Evolutionary conservation across 2,113 vertebrate species (phyloP).

Genomic region (Syngnathoides biaculeatus): DNA sequence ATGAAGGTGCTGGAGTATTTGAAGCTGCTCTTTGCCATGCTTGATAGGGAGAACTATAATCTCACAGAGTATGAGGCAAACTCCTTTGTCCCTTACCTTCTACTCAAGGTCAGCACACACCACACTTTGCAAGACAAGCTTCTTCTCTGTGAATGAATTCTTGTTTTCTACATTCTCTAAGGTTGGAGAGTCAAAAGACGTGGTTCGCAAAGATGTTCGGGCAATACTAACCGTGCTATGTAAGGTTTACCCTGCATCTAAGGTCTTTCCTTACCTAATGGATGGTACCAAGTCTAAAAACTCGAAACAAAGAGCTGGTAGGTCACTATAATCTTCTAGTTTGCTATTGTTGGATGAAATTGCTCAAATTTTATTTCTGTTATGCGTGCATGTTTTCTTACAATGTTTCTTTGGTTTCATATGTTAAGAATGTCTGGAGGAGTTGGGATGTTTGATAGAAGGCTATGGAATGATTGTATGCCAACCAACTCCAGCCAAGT

Average conservation of each 20-base stretch:
- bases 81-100: constrained; percentile 93
- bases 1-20: constrained; percentile 97
- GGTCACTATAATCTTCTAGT: not conserved
- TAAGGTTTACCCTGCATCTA: constrained; percentile 93
- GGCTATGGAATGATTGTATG: constrained; percentile 96
- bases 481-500: constrained; percentile 92
- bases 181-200: constrained; percentile 96
- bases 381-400: not conserved
- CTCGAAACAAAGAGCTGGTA: constrained; percentile 94
- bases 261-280: constrained; percentile 96
- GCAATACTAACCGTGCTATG: constrained; percentile 90
- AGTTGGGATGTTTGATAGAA: constrained; percentile 91
- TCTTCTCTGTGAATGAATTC: not conserved
- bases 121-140: not conserved
- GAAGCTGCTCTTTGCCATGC: constrained; percentile 86
- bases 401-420: not conserved
- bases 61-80: constrained; percentile 92
- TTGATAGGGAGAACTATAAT: constrained; percentile 88
- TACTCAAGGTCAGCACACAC: constrained; percentile 81
- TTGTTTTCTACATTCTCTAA: constrained; percentile 36
- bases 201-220: constrained; percentile 92
- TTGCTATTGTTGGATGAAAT: not conserved
- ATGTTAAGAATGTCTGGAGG: constrained; percentile 92
- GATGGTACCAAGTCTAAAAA: constrained; percentile 98
- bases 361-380: not conserved